Base-by-base conservation (phyloP, 2,888 invertebrate species). In the Parasteatoda lunata region DNA sequence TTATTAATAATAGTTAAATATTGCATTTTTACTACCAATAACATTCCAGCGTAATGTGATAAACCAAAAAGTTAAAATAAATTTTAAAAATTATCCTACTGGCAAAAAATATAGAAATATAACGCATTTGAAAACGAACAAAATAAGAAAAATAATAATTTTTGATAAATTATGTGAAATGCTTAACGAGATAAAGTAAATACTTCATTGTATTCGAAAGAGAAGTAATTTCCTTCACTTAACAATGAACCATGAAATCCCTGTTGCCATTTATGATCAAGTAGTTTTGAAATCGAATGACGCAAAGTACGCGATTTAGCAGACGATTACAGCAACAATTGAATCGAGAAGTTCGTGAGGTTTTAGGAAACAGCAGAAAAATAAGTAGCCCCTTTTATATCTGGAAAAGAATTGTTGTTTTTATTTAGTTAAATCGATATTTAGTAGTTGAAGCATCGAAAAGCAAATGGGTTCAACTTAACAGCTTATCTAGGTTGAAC, bases 261-360 rank as follows among this genome's bases (percentile, higher is more conserved):
- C 51, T 66, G 66, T 77, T 66, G 77, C 77, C 51, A 68, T 77
- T 68, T 65, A 80, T 73, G 80, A 73, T 64, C 71, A 47, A 47
- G 48, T 47, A 70, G 66, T 72, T 72, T 71, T 15, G 47, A 79
- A 79, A 79, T 79, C 79, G 71, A 71, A 64, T 59, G 71, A 70
- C 49, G 9, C 54, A 48, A 79, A 54, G 70, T 30, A 30, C 30
- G 30, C 30, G 59, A 59, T 59, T 59, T 59, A 7, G 59, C 59
- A 59, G 59, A 59, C n/a, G 59, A 59, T 59, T 59, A 59, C 59
- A 59, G n/a, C 9, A 59, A n/a, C 59, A 59, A 59, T 59, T 59
- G 59, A 59, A 13, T 59, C 59, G n/a, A 59, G 59, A 59, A 7
- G 59, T 59, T 59, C 59, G 59, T 59, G 59, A 59, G 59, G 59